Percentiles rank a stretch among this genome's conserved stretches.
Evolutionary conservation across 2,888 invertebrate species (phyloP).

Genomic region (Troides helena): DNA sequence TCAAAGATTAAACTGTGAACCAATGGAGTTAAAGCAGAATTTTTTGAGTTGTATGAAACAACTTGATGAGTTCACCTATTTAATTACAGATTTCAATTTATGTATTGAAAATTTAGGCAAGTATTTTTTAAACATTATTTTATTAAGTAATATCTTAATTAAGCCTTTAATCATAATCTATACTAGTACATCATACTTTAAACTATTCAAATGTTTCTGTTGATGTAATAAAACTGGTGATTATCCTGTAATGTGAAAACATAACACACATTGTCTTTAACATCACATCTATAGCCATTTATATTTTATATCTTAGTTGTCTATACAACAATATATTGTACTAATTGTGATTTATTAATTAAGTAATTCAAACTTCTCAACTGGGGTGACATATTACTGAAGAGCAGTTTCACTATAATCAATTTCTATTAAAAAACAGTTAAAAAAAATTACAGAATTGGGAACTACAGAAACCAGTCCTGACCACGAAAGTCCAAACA

Average conservation of each 20-base stretch:
- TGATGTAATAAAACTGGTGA: no score
- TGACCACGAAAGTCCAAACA: slow-evolving; percentile 50
- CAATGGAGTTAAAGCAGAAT: slow-evolving; percentile 59
- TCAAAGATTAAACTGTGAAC: slow-evolving; percentile 64
- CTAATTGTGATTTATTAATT: no score
- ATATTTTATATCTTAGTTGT: no score
- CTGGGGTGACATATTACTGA: no score
- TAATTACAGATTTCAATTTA: slow-evolving; percentile 68
- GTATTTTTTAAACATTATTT: neutral
- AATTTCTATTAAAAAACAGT: neutral
- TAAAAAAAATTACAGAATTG: slow-evolving; percentile 44
- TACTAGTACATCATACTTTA: neutral
- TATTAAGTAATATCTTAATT: neutral
- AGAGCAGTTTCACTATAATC: no score
- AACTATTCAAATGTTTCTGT: no score
- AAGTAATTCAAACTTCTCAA: no score
- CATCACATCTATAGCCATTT: no score
- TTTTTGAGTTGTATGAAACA: slow-evolving; percentile 64
- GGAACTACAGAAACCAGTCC: slow-evolving; percentile 47
- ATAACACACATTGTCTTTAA: no score
- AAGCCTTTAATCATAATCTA: neutral
- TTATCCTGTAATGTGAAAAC: no score
- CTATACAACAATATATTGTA: no score
- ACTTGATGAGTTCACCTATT: slow-evolving; percentile 66
- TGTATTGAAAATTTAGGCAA: slow-evolving; percentile 57